Percentiles rank a stretch among this genome's conserved stretches.
These are phyloP conservation scores for Dendrocopos noguchii DNA, from an alignment of 2,113 vertebrate species.

Conservation along the genomic window DNA sequence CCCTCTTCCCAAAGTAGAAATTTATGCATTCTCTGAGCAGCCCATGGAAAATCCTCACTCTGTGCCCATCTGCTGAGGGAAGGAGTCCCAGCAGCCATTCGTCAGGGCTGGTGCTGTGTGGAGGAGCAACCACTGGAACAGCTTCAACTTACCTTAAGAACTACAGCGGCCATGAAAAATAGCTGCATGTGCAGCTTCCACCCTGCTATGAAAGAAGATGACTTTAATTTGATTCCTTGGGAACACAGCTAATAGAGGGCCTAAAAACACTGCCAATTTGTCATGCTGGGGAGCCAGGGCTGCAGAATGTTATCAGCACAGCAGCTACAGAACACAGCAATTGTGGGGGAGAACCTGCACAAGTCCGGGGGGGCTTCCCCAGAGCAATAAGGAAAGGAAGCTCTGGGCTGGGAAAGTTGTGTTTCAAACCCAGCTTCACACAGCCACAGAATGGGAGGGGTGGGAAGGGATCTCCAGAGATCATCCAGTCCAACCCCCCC, in stretches of 20 bases:
- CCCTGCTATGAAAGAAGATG: conserved; percentile 36
- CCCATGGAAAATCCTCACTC: conserved; percentile 45
- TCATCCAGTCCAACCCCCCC: no score
- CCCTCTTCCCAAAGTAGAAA: conserved; percentile 52
- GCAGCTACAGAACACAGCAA: not conserved
- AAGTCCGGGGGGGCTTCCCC: not conserved
- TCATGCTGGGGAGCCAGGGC: not conserved
- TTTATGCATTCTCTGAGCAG: conserved; percentile 67
- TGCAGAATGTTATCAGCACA: not conserved
- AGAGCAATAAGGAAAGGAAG: not conserved
- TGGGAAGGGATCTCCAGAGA: no score
- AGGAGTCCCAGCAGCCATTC: conserved; percentile 74
- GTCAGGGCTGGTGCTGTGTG: conserved; percentile 61
- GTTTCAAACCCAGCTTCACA: not conserved
- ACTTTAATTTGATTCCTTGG: conserved; percentile 64
- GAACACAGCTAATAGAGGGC: conserved; percentile 59
- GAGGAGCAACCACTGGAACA: conserved; percentile 69
- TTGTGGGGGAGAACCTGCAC: not conserved
- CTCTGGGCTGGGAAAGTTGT: not conserved
- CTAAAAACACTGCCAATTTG: not conserved
- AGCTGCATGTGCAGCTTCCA: conserved; percentile 17
- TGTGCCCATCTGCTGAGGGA: conserved; percentile 60
- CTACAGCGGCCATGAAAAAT: conserved; percentile 49
- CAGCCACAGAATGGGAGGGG: no score
- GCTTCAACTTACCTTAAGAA: conserved; percentile 67